A percentile compares a stretch with the other conserved stretches of the same genome.
phyloP scores from a whole-genome alignment of 1,140 invertebrate species.

The Drosophila sulfurigaster region DNA sequence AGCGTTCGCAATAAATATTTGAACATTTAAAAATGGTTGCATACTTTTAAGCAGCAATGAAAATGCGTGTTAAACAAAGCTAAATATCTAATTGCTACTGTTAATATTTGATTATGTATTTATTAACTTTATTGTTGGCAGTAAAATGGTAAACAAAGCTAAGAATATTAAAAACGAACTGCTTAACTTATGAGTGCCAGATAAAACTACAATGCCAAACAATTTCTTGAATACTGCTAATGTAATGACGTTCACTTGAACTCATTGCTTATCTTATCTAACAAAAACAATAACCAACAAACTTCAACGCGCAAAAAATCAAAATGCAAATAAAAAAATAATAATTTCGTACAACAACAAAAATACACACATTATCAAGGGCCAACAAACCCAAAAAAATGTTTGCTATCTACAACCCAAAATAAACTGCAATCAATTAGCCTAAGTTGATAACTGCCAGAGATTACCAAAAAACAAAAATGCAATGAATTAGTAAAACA shows the following conservation, averaged over 20 bases:
- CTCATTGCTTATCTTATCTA: conserved; percentile 26
- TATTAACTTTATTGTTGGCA: neutral
- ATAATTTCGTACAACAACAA: neutral
- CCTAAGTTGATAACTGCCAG: conserved; percentile 2
- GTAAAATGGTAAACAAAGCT: neutral
- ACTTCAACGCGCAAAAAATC: conserved; percentile 5
- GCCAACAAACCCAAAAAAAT: neutral
- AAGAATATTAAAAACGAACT: neutral
- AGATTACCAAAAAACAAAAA: neutral
- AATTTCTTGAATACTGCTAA: neutral
- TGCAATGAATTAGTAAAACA: neutral
- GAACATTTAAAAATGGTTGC: neutral
- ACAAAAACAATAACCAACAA: neutral
- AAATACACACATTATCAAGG: neutral
- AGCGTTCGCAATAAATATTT: neutral
- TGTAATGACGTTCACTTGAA: neutral
- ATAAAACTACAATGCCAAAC: neutral
- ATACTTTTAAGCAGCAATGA: conserved; percentile 1
- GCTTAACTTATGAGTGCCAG: neutral
- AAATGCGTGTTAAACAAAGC: neutral
- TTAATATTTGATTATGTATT: neutral
- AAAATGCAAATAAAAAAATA: neutral
- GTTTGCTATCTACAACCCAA: neutral
- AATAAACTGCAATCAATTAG: conserved; percentile 12
- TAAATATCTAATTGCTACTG: neutral